Evolutionary conservation across 1,140 invertebrate species (phyloP), one percentile per base, ranked within the genome.

Genomic region (Diploscapter pachys): DNA sequence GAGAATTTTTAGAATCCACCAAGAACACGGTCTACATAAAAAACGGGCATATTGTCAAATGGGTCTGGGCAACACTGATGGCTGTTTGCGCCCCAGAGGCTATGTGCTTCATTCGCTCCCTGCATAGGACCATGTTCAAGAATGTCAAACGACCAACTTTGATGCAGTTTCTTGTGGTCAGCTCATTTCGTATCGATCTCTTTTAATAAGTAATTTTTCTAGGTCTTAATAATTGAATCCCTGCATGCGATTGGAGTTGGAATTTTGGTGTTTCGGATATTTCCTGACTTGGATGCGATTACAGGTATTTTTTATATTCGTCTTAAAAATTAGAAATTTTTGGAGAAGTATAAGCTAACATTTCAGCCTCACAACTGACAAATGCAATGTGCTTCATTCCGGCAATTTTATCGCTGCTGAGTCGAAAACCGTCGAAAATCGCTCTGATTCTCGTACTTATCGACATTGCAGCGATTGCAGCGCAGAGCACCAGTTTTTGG

Each of bases 341-440:
- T 31, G 31, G 31, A 31, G 31, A 31, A 31, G 31, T 31, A 31
- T 31, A 31, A 31, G 1, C 1, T 31, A 31, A 31, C 31, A 31
- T 31, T 31, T 68, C 51, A 68, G 73, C 73, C 9, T 65, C 56
- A 31, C 73, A 74, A 52, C 72, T 84, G n/a, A 81, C 82, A 13
- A 85, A 84, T 64, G 82, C 78, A 5, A 63, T 84, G 52, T 84
- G 82, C 71, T 70, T 84, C 50, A 70, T 84, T 3, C 83, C 83
- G 1, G 71, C 81, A 5, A 59, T 80, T 70, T 61, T 84, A 5
- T 78, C 69, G 52, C 62, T 79, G n/a, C 61, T 85, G 8, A 81
- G 79, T 70, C 52, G 83, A 59, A 62, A 74, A 56, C 71, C 81
- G 0, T 78, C 73, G 11, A 79, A 73, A 13, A 68, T 81, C 52